These are phyloP conservation scores for Chrysomela aeneicollis DNA, from an alignment of 2,888 invertebrate genomes.

Conservation along the genomic window DNA sequence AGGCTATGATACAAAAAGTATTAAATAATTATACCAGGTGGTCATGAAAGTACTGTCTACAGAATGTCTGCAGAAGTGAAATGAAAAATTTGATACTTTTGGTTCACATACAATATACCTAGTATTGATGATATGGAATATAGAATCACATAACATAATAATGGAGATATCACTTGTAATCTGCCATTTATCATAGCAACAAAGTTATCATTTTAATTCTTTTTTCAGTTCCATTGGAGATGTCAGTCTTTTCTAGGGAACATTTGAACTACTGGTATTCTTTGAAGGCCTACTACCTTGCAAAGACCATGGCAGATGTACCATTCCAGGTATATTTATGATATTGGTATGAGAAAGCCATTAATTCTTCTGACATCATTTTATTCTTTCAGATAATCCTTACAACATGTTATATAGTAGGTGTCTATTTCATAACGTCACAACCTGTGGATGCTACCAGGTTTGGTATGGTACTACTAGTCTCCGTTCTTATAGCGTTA, in stretches of 20 bases:
- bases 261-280: constrained; percentile 98
- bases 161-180: too few relatives aligned
- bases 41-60: too few relatives aligned
- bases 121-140: too few relatives aligned
- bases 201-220: too few relatives aligned
- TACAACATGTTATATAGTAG: constrained; percentile 82
- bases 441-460: constrained; percentile 90
- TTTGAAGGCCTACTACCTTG: constrained; percentile 94
- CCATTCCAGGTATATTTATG: constrained; percentile 98
- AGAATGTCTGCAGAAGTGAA: too few relatives aligned
- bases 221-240: constrained; percentile 87
- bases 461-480: constrained; percentile 80
- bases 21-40: too few relatives aligned
- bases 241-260: constrained; percentile 93
- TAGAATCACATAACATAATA: too few relatives aligned
- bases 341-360: too few relatives aligned
- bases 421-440: constrained; percentile 94
- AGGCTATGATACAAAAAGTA: too few relatives aligned
- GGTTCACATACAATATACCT: too few relatives aligned
- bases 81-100: too few relatives aligned
- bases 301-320: constrained; percentile 94
- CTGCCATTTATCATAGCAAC: too few relatives aligned
- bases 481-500: constrained; percentile 83
- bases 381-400: constrained; percentile 76
- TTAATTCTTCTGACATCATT: neutral